These are phyloP conservation scores for Dolomedes plantarius DNA, from an alignment of 2,888 invertebrate genomes.

Conservation along the genomic window DNA sequence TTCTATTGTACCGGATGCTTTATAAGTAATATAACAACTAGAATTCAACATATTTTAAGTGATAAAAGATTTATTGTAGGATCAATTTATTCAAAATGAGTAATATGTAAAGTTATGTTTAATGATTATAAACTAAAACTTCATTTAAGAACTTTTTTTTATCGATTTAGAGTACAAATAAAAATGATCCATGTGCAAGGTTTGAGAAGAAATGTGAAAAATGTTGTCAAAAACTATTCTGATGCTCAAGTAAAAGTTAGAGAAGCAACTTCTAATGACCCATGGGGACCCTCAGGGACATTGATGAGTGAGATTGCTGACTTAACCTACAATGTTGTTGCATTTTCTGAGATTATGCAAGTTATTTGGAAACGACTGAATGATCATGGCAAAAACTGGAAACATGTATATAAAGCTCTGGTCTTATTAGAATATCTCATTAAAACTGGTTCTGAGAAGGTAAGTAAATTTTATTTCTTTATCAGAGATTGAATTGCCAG, in stretches of 20 bases:
- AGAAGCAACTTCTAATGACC: constrained; percentile 99
- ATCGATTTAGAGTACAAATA: not conserved
- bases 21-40: too few relatives aligned
- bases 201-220: constrained; percentile 96
- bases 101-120: too few relatives aligned
- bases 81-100: too few relatives aligned
- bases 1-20: too few relatives aligned
- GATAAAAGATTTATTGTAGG: too few relatives aligned
- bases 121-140: too few relatives aligned
- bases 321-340: constrained; percentile 98
- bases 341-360: constrained; percentile 99
- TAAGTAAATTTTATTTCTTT: constrained; percentile 73
- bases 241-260: constrained; percentile 99
- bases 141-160: too few relatives aligned
- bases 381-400: constrained; percentile 99
- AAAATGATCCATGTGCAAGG: constrained; percentile 88
- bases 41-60: too few relatives aligned
- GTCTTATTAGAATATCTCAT: constrained; percentile 97
- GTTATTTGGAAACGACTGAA: constrained; percentile 99
- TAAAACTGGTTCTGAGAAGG: constrained; percentile 98
- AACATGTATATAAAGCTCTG: constrained; percentile 98
- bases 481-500: too few relatives aligned
- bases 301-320: constrained; percentile 99
- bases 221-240: constrained; percentile 99
- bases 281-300: constrained; percentile 99